Base-by-base conservation (phyloP, 2,797 vertebrate genomes). In the Masticophis lateralis region DNA sequence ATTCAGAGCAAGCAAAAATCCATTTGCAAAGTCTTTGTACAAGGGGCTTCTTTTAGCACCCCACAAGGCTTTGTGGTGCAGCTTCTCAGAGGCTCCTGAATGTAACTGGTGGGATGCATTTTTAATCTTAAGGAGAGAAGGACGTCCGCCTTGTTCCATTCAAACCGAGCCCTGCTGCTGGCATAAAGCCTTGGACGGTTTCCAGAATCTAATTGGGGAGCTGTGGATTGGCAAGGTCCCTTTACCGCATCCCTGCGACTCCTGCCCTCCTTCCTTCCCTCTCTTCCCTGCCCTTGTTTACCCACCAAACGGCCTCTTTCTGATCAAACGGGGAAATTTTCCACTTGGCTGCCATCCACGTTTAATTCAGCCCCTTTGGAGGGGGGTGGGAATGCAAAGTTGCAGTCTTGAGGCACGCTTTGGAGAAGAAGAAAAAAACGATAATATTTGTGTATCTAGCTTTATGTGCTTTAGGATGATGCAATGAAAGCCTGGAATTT, bases 1-100 rank as follows among this genome's bases (percentile, higher is more conserved):
- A 96, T 95, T 96, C 90, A 96, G 95, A 95, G 94, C 89, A 95
- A 95, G 95, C 95, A 95, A 95, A 95, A 95, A 91, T 94, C 95
- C 47, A 93, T 96, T 96, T 94, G 95, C 87, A 95, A 92, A 5
- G 92, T 2, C 93, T 94, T 87, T 0, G 3, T 91, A 43, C 88
- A 43, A 20, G 91, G 0, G 91, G 86, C 37, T 93, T 90, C 37
- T 0, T 0, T 2, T 9, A 8, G 22, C 0, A 16, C 0, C 0
- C 9, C 51, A 63, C 16, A 0, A 5, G 37, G 56, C 61, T 0
- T 1, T 59, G 2, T 61, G 92, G 0, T 14, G 18, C 5, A 60
- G 20, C 56, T 47, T 25, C 87, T 43, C 32, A 25, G 59, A 25
- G 13, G 59, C 87, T 27, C 57, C 87, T 6, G 37, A 25, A 37